Evolutionary conservation across 2,113 vertebrate species (phyloP).

Genomic region (Peromyscus maniculatus): DNA sequence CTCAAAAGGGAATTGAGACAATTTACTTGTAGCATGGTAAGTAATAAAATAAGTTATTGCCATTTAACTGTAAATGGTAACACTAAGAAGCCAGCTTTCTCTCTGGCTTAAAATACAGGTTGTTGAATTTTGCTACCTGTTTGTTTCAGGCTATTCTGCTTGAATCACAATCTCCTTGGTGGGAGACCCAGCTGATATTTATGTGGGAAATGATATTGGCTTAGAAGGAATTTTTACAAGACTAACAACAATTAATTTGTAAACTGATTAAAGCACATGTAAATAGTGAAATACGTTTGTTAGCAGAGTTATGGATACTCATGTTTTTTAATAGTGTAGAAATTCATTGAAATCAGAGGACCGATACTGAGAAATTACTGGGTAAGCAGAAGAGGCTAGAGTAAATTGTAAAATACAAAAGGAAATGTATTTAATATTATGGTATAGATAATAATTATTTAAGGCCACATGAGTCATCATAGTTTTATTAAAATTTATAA

Average conservation of each 20-base stretch:
- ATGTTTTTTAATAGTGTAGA: not conserved
- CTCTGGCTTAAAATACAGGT: not conserved
- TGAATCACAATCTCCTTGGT: not conserved
- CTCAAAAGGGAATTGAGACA: not conserved
- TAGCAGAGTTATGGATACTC: not conserved
- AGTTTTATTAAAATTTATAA: not conserved
- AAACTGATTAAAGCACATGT: not conserved
- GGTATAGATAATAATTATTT: slow-evolving; percentile 22
- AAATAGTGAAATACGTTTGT: not conserved
- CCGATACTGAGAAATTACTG: not conserved
- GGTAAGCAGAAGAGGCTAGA: not conserved
- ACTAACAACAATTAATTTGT: not conserved
- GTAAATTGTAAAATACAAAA: not conserved
- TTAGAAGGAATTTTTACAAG: not conserved
- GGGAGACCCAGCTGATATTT: not conserved
- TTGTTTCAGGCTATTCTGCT: not conserved
- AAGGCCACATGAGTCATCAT: not conserved
- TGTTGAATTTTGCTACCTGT: fast-evolving
- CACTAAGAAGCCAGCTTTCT: not conserved
- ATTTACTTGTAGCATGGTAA: not conserved
- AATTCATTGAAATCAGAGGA: not conserved
- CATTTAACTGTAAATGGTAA: not conserved
- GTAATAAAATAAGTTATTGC: not conserved
- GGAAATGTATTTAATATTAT: not conserved
- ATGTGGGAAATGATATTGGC: not conserved